A percentile compares a stretch with the other conserved stretches of the same genome.
Conservation (phyloP, 2,888 invertebrate genomes). For the Laothoe populi region DNA sequence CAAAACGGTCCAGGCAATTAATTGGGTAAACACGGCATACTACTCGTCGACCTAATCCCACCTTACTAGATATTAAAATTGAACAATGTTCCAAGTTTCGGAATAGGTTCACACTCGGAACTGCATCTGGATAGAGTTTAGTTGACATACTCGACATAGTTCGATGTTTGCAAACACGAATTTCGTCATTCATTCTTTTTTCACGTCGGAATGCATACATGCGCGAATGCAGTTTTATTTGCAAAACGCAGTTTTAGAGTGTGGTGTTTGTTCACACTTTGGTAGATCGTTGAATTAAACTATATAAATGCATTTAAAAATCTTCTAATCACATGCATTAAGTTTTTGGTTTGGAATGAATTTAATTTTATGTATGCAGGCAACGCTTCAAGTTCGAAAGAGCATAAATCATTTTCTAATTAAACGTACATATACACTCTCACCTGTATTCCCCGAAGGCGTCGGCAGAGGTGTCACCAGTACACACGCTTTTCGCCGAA, state of each 20-base stretch:
- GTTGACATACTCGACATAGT: slow-evolving; percentile 21
- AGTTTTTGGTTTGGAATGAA: background rate
- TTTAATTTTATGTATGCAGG: background rate
- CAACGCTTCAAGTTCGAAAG: background rate
- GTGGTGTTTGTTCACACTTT: slow-evolving; percentile 6
- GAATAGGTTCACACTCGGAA: background rate
- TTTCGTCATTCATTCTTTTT: slow-evolving; percentile 29
- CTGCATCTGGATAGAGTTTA: background rate
- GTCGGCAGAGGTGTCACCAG: too few species aligned
- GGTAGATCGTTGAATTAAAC: background rate
- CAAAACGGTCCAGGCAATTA: slow-evolving; percentile 58
- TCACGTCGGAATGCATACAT: slow-evolving; percentile 32
- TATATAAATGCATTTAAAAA: background rate
- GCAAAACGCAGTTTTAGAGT: slow-evolving; percentile 23
- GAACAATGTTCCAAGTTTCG: slow-evolving; percentile 21
- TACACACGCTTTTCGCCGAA: too few species aligned
- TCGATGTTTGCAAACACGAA: slow-evolving; percentile 27
- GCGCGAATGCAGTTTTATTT: slow-evolving; percentile 34
- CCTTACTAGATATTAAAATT: slow-evolving; percentile 27
- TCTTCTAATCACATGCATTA: background rate
- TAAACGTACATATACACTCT: too few species aligned
- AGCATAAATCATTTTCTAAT: too few species aligned
- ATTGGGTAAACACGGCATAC: slow-evolving; percentile 59
- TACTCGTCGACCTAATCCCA: slow-evolving; percentile 25
- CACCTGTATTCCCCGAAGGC: too few species aligned